A percentile compares a stretch with the other conserved stretches of the same genome.
Conservation (phyloP, 2,888 invertebrate genomes). For the Drosophila robusta region DNA sequence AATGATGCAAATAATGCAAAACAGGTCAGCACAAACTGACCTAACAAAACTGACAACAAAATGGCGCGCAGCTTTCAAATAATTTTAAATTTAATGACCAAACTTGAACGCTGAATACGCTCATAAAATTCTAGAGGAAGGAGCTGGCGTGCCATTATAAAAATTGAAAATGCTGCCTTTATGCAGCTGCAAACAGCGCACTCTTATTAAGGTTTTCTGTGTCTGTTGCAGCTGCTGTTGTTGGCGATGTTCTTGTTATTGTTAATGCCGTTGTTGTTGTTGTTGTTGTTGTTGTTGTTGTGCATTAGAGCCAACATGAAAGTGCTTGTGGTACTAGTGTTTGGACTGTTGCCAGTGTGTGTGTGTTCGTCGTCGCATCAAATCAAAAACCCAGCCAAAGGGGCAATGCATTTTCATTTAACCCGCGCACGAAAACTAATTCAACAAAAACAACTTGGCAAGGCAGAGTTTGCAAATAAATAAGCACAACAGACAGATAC, state of each 20-base stretch:
- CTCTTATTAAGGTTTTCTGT: constrained; percentile 43
- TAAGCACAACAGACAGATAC: constrained; percentile 13
- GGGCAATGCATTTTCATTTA: constrained; percentile 77
- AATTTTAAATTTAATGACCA: constrained; percentile 50
- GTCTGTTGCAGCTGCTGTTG: constrained; percentile 3
- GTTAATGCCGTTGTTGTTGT: constrained; percentile 4
- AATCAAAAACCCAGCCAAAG: constrained; percentile 67
- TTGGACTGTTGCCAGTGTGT: constrained; percentile 4
- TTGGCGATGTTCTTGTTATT: constrained; percentile 13
- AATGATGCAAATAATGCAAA: constrained; percentile 40
- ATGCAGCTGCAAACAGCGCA: constrained; percentile 34
- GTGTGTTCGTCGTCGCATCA: constrained; percentile 48
- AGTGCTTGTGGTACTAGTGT: constrained; percentile 31
- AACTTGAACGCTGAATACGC: constrained; percentile 34
- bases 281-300: constrained; percentile 15
- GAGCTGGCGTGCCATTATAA: constrained; percentile 59
- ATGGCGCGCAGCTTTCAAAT: constrained; percentile 30
- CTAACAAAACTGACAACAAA: not conserved
- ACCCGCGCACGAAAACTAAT: constrained; percentile 50
- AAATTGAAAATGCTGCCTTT: constrained; percentile 67
- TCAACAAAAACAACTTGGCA: constrained; percentile 30
- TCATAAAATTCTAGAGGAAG: constrained; percentile 32
- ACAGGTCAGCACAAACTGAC: not conserved
- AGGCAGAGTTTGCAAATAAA: not conserved
- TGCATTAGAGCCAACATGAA: constrained; percentile 34